A percentile compares a stretch with the other conserved stretches of the same genome.
These are phyloP conservation scores for Melipona bicolor DNA, from an alignment of 2,888 invertebrate species.

Conservation along the genomic window DNA sequence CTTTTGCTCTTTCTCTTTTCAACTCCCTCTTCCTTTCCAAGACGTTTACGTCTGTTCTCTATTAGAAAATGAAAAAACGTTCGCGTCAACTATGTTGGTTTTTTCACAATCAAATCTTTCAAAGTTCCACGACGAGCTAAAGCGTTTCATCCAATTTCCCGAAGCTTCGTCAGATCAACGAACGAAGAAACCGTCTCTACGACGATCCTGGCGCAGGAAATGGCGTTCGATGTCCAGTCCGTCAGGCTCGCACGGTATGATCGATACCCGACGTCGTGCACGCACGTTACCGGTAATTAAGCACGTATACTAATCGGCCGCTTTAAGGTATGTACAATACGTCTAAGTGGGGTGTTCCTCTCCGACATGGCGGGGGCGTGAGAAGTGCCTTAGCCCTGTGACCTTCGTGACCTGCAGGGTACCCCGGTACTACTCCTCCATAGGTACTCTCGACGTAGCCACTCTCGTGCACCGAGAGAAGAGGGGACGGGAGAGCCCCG, in stretches of 20 bases:
- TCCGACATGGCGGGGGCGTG: constrained; percentile 83
- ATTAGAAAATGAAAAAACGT: not conserved
- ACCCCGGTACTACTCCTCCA: constrained; percentile 72
- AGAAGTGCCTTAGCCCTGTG: constrained; percentile 84
- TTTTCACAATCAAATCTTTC: too few relatives aligned
- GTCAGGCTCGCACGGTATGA: constrained; percentile 70
- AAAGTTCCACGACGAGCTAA: too few relatives aligned
- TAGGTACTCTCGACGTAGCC: constrained; percentile 76
- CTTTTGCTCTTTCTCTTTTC: not conserved
- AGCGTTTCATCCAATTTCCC: too few relatives aligned
- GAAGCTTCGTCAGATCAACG: not conserved
- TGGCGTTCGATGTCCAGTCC: constrained; percentile 10
- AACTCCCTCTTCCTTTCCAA: too few relatives aligned
- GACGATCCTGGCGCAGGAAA: constrained; percentile 32
- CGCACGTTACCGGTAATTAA: constrained; percentile 82
- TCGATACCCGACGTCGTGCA: constrained; percentile 80
- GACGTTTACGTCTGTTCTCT: too few relatives aligned
- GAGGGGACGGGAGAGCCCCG: constrained; percentile 18
- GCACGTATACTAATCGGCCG: constrained; percentile 82
- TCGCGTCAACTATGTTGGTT: not conserved
- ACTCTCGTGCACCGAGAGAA: constrained; percentile 64
- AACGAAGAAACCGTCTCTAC: not conserved
- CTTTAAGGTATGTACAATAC: constrained; percentile 79
- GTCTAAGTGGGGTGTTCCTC: constrained; percentile 82
- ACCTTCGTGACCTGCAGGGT: constrained; percentile 80